phyloP scores from a whole-genome alignment of 2,888 invertebrate species.

The Germaria angustata region DNA sequence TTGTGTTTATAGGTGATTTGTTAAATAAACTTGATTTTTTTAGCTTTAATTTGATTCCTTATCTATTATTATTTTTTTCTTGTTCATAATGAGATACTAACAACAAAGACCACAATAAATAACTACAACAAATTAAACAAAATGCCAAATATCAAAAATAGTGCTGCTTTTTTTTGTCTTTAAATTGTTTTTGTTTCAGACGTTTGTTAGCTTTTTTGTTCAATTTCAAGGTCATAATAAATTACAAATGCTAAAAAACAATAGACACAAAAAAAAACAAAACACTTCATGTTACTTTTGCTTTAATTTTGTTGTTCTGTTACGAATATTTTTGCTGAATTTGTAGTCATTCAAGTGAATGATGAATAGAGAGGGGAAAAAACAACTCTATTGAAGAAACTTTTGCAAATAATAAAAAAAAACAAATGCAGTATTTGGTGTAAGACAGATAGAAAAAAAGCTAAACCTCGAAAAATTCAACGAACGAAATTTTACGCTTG shows the following conservation, averaged over 20 bases:
- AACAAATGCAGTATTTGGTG: constrained; percentile 9
- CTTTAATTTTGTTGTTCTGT: constrained; percentile 7
- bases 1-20: constrained; percentile 5
- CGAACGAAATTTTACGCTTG: constrained; percentile 25
- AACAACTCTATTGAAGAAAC: constrained; percentile 11
- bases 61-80: constrained; percentile 3
- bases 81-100: constrained; percentile 10
- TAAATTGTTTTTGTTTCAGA: background rate
- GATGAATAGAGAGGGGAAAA: background rate
- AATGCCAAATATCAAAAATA: constrained; percentile 31
- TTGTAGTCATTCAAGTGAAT: background rate
- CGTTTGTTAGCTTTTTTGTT: constrained; percentile 41
- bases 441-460: background rate
- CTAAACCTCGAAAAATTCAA: constrained; percentile 19
- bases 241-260: constrained; percentile 64
- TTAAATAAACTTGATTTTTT: constrained; percentile 57
- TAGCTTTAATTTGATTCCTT: constrained; percentile 29
- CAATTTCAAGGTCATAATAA: constrained; percentile 65
- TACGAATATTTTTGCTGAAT: constrained; percentile 42
- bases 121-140: constrained; percentile 11
- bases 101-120: background rate
- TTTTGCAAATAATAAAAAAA: constrained; percentile 24
- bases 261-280: too few species aligned
- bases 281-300: constrained; percentile 51
- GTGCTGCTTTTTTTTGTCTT: constrained; percentile 8